Conservation (phyloP, 1,140 invertebrate genomes). For the Drosophila lacertosa region DNA sequence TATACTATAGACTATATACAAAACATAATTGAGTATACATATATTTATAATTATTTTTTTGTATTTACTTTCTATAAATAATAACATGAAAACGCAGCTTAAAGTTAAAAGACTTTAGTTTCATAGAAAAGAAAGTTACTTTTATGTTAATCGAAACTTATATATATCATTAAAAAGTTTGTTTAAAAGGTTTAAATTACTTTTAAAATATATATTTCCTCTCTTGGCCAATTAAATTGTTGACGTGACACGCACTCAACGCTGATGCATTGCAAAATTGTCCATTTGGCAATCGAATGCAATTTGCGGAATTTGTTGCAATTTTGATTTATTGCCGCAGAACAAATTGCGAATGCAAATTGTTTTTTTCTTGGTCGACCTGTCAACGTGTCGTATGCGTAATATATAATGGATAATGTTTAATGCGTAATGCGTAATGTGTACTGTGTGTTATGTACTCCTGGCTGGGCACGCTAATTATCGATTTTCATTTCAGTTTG, state of each 20-base stretch:
- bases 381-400: conserved; percentile 59
- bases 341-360: conserved; percentile 26
- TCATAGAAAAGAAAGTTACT: too few relatives aligned
- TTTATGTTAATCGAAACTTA: too few relatives aligned
- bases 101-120: too few relatives aligned
- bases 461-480: conserved; percentile 43
- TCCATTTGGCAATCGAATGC: conserved; percentile 5
- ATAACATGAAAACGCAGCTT: too few relatives aligned
- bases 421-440: conserved; percentile 1
- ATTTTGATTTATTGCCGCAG: conserved; percentile 27
- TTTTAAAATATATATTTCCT: not conserved
- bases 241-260: not conserved
- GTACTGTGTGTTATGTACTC: not conserved
- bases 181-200: too few relatives aligned
- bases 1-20: too few relatives aligned
- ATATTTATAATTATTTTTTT: too few relatives aligned
- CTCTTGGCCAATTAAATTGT: not conserved
- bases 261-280: too few relatives aligned
- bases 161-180: too few relatives aligned
- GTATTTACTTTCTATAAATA: too few relatives aligned
- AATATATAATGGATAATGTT: conserved; percentile 11
- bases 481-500: conserved; percentile 51
- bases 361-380: conserved; percentile 4
- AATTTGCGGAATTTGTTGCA: conserved; percentile 14
- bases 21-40: too few relatives aligned